Conservation (phyloP, 2,888 invertebrate genomes). For the Byasa hedistus region DNA sequence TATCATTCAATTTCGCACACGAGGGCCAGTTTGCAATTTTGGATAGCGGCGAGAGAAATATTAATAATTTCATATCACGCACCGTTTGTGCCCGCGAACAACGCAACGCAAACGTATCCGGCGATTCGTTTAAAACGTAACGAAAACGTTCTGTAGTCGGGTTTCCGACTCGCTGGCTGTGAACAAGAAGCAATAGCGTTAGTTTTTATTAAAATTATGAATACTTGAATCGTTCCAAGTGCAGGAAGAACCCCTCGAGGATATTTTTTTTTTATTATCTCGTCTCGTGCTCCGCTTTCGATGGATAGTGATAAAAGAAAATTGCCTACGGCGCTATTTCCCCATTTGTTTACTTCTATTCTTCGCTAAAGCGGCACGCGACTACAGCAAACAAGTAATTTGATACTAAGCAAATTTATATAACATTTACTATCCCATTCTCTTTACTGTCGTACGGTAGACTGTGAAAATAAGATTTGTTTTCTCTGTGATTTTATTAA, state of each 20-base stretch:
- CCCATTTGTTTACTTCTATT: not conserved
- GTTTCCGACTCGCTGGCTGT: constrained; percentile 17
- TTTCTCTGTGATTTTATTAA: no score
- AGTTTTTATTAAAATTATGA: not conserved
- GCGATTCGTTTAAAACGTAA: constrained; percentile 10
- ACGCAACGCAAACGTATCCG: constrained; percentile 3
- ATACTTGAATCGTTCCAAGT: no score
- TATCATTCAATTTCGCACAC: not conserved
- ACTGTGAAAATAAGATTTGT: not conserved
- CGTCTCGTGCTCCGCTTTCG: no score
- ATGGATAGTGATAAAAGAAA: no score
- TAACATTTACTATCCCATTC: no score
- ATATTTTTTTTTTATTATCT: no score
- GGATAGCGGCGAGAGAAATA: constrained; percentile 5
- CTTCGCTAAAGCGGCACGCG: constrained; percentile 4
- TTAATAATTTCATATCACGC: constrained; percentile 14
- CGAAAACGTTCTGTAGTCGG: not conserved
- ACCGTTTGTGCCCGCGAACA: constrained; percentile 11
- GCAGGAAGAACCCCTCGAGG: no score
- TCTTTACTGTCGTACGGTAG: no score
- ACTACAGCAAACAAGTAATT: not conserved
- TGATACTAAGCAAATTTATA: not conserved
- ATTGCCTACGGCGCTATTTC: not conserved
- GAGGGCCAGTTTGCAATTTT: not conserved
- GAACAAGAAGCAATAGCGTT: constrained; percentile 14